Evolutionary conservation across 2,797 vertebrate species (phyloP).

Genomic region (Arremon brunneinucha): DNA sequence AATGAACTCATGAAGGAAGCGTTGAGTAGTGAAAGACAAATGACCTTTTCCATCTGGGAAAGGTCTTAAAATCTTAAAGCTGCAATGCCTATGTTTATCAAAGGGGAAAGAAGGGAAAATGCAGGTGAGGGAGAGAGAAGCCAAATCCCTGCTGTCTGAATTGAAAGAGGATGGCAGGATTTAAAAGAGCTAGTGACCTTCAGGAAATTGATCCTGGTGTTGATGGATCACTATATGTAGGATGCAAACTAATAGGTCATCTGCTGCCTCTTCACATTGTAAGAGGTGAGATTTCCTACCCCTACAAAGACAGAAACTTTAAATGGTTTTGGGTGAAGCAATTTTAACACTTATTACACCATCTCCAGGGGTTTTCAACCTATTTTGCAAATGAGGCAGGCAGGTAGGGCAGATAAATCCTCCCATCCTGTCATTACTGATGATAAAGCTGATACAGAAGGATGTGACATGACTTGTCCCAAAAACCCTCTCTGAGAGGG

Average conservation of each 20-base stretch:
- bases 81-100: constrained; percentile 20
- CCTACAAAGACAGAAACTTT: neutral
- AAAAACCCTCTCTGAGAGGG: neutral
- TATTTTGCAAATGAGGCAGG: neutral
- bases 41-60: constrained; percentile 73
- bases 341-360: neutral
- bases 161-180: neutral
- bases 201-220: constrained; percentile 24
- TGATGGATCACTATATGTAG: constrained; percentile 37
- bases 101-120: constrained; percentile 7
- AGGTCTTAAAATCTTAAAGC: constrained; percentile 67
- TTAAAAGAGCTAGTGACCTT: constrained; percentile 28
- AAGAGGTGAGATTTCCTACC: neutral
- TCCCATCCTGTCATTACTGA: constrained; percentile 24
- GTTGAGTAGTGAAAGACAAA: constrained; percentile 74
- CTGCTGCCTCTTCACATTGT: neutral
- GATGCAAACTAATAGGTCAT: neutral
- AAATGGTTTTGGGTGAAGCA: neutral
- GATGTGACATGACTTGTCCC: constrained; percentile 28
- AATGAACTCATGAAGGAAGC: constrained; percentile 73
- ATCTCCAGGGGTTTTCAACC: neutral
- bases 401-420: neutral
- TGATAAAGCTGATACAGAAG: neutral
- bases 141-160: neutral
- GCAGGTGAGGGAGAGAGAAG: constrained; percentile 46